phyloP scores from a whole-genome alignment of 37 sponge, comb jelly and placozoan species.

The Crambe crambe region DNA sequence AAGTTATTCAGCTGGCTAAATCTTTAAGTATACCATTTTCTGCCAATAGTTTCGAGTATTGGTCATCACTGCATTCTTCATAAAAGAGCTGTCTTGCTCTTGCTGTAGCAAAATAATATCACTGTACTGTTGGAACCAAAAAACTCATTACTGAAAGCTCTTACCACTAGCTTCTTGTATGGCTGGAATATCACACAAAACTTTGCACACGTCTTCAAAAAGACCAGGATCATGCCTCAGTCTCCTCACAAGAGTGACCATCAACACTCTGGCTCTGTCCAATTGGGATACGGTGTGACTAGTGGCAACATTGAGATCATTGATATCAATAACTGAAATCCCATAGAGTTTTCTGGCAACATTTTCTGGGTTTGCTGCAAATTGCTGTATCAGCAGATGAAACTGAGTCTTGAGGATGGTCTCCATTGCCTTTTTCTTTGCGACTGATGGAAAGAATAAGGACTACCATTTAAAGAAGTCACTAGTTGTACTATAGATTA shows the following conservation, averaged over 20 bases:
- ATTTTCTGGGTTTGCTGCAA: background rate
- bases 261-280: conserved; percentile 5
- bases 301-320: conserved; percentile 5
- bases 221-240: background rate
- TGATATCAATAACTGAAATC: background rate
- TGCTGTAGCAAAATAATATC: no score
- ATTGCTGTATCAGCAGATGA: background rate
- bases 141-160: no score
- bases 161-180: background rate
- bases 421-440: background rate
- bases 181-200: background rate
- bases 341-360: conserved; percentile 2
- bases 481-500: background rate
- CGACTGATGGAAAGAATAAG: background rate
- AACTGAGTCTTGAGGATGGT: background rate
- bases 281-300: background rate
- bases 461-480: background rate
- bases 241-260: background rate
- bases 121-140: no score
- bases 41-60: background rate
- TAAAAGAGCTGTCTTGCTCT: background rate
- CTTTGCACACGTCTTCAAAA: conserved; percentile 13
- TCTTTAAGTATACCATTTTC: background rate
- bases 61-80: background rate
- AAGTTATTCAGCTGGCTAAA: background rate